phyloP scores from a whole-genome alignment of 2,888 invertebrate species.

The Troilus luridus region DNA sequence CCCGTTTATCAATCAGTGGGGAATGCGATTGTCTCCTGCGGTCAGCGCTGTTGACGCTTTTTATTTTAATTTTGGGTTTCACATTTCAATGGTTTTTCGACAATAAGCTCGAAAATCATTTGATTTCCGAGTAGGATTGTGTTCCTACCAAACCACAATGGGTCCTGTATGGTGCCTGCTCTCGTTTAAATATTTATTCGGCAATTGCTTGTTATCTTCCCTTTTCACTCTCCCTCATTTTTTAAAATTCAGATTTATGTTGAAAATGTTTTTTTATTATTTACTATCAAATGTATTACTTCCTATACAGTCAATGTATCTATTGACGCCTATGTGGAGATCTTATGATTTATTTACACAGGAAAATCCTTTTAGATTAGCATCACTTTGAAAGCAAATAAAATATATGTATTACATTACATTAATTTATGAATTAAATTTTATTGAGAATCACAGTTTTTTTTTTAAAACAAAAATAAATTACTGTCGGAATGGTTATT shows the following conservation, averaged over 20 bases:
- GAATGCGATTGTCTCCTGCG: neutral
- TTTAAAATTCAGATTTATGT: neutral
- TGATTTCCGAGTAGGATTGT: neutral
- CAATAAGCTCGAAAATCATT: constrained; percentile 20
- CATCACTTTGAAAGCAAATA: too few relatives aligned
- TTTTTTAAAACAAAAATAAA: too few relatives aligned
- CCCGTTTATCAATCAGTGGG: constrained; percentile 25
- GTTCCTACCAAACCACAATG: neutral
- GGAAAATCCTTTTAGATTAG: too few relatives aligned
- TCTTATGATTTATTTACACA: too few relatives aligned
- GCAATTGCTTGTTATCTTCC: neutral
- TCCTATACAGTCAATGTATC: too few relatives aligned
- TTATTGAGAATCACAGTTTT: too few relatives aligned
- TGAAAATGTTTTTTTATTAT: too few relatives aligned
- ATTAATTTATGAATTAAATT: too few relatives aligned
- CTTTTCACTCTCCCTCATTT: neutral
- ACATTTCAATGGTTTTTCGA: constrained; percentile 29
- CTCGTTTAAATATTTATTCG: neutral
- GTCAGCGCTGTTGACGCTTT: neutral
- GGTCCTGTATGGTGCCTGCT: neutral
- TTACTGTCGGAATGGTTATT: too few relatives aligned
- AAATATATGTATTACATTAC: too few relatives aligned
- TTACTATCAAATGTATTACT: too few relatives aligned
- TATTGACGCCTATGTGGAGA: too few relatives aligned
- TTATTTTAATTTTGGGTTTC: constrained; percentile 22